Conservation (phyloP, 1,140 invertebrate genomes). For the Zaprionus taronus region DNA sequence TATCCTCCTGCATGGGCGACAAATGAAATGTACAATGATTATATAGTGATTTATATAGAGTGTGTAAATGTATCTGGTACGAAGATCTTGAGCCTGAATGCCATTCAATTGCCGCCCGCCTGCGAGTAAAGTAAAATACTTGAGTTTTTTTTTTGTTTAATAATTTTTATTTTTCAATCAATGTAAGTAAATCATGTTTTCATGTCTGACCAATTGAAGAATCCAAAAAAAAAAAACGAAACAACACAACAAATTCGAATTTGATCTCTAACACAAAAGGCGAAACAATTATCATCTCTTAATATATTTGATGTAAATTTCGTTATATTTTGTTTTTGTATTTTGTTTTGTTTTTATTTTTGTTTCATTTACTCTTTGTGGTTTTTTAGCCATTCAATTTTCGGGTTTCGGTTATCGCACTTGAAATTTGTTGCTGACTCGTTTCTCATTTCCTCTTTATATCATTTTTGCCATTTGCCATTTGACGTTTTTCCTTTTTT, state of each 20-base stretch:
- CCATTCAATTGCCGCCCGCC: conserved; percentile 21
- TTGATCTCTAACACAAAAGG: conserved; percentile 65
- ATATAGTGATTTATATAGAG: neutral
- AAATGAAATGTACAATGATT: conserved; percentile 9
- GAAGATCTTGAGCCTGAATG: conserved; percentile 41
- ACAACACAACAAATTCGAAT: conserved; percentile 64
- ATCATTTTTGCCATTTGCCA: conserved; percentile 37
- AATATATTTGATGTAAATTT: conserved; percentile 55
- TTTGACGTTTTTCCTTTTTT: conserved; percentile 53
- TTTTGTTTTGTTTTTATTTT: conserved; percentile 26
- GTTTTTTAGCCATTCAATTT: conserved; percentile 15
- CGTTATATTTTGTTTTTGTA: conserved; percentile 28
- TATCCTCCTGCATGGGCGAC: conserved; percentile 91
- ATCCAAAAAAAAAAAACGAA: conserved; percentile 52
- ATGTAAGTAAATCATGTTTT: conserved; percentile 75
- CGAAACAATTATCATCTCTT: conserved; percentile 63
- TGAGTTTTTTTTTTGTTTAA: conserved; percentile 65
- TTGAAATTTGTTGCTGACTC: conserved; percentile 46
- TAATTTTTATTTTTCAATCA: conserved; percentile 83
- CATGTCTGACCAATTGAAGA: conserved; percentile 73
- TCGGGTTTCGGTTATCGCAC: conserved; percentile 44
- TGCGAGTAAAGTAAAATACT: neutral
- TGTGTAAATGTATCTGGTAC: neutral
- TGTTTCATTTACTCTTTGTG: conserved; percentile 26
- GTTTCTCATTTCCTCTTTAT: conserved; percentile 35